phyloP scores from a whole-genome alignment of 1,140 invertebrate genomes.

The Vanessa tameamea region DNA sequence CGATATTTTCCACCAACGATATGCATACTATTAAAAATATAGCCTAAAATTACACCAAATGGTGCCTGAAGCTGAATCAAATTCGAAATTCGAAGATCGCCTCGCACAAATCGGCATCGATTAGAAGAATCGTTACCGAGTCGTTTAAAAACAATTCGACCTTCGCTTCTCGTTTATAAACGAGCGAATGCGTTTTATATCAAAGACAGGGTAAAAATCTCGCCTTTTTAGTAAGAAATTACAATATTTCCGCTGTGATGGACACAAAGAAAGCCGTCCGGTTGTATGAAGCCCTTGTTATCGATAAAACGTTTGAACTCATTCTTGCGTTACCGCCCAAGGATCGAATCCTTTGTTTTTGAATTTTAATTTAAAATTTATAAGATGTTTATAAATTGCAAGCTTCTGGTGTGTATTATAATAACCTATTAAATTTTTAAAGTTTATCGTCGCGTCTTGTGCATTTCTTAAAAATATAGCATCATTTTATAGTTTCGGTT shows the following conservation, averaged over 20 bases:
- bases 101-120: constrained; percentile 12
- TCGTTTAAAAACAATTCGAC: constrained; percentile 36
- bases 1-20: too few species aligned
- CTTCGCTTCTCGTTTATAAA: constrained; percentile 3
- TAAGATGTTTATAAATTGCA: constrained; percentile 4
- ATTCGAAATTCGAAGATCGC: neutral
- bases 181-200: constrained; percentile 30
- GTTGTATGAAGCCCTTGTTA: constrained; percentile 46
- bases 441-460: too few species aligned
- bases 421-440: neutral
- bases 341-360: constrained; percentile 30
- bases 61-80: neutral
- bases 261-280: constrained; percentile 36
- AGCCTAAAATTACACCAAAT: neutral
- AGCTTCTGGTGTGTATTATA: neutral
- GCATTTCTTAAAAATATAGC: too few species aligned
- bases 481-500: too few species aligned
- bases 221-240: constrained; percentile 41
- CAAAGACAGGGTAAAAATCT: constrained; percentile 32
- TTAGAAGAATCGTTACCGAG: constrained; percentile 24
- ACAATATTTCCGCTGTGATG: constrained; percentile 43
- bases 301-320: constrained; percentile 28
- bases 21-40: neutral
- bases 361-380: constrained; percentile 30
- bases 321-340: constrained; percentile 24